Evolutionary conservation across 2,888 invertebrate genomes (phyloP), one percentile per base, ranked within the genome.

Genomic region (Orthosia gracilis): DNA sequence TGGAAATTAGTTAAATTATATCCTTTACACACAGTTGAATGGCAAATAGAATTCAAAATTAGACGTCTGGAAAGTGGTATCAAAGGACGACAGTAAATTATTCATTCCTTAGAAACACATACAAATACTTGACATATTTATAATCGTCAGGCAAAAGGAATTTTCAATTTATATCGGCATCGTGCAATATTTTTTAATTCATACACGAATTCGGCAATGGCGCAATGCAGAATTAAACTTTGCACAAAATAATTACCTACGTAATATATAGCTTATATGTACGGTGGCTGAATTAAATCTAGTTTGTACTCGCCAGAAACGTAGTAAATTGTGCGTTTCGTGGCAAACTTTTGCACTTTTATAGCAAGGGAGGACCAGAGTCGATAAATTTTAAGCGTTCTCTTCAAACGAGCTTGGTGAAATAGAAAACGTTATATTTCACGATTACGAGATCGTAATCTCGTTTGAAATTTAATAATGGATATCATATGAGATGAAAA

Each of bases 1-100:
- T 92, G 92, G 91, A 93, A 94, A 94, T 95, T 94, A 94, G 93
- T 94, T 94, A 93, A 90, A 94, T 94, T 94, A 93, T 92, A 93
- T 93, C 92, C 92, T 92, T 93, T 91, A 92, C 89, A 90, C 85
- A 86, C 88, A 89, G 91, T 88, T 91, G 91, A 92, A 92, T 92
- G 87, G 87, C 90, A 94, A 93, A 94, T 92, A 91, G 93, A 94
- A 94, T 94, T 90, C 89, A 89, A 92, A 93, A 94, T 94, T 92
- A 93, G 91, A 92, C 88, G 88, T 87, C 87, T 91, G 89, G 89
- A 91, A 91, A 91, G 88, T 88, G 89, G 85, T 91, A 91, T 89
- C 89, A 91, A 91, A 92, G 89, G 86, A 88, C 80, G 83, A 84
- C 62, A 65, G 82, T 89, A 78, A 88, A 91, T 87, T 87, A 87